A percentile compares a stretch with the other conserved stretches of the same genome.
These are phyloP conservation scores for Phylloscopus collybita DNA, from an alignment of 2,797 vertebrate genomes.

Conservation along the genomic window DNA sequence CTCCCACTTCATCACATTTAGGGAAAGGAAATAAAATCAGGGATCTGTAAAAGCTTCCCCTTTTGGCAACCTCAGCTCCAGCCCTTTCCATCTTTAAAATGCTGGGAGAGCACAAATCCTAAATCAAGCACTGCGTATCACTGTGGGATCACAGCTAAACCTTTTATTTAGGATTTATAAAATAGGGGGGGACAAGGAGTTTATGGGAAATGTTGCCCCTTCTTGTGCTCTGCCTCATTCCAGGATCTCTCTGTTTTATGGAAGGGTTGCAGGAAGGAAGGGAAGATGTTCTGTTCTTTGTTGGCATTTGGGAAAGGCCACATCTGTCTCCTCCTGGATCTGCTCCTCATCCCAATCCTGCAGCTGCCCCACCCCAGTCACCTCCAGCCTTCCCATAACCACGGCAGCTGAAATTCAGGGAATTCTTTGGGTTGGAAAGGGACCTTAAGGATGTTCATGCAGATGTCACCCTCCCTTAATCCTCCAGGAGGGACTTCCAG, in stretches of 20 bases:
- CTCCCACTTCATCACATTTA: not conserved
- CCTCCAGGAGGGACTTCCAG: not conserved
- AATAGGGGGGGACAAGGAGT: not conserved
- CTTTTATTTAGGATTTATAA: not conserved
- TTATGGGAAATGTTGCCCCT: not conserved
- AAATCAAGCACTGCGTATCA: not conserved
- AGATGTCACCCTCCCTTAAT: not conserved
- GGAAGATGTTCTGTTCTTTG: not conserved
- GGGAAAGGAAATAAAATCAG: not conserved
- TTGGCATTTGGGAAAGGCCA: not conserved
- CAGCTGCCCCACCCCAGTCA: accelerated
- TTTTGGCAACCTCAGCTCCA: not conserved
- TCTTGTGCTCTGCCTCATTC: not conserved
- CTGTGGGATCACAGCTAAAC: not conserved
- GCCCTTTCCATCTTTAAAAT: not conserved
- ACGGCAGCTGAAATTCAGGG: not conserved
- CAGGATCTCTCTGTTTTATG: not conserved
- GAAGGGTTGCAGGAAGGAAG: not conserved
- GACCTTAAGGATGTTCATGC: not conserved
- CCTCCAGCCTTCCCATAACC: not conserved
- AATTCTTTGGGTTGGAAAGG: not conserved
- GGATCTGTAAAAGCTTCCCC: slow-evolving; percentile 1
- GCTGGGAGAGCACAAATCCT: not conserved
- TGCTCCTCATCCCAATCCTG: not conserved
- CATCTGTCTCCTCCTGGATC: not conserved